phyloP scores from a whole-genome alignment of 2,113 vertebrate genomes.

The Pachycephala philippinensis region DNA sequence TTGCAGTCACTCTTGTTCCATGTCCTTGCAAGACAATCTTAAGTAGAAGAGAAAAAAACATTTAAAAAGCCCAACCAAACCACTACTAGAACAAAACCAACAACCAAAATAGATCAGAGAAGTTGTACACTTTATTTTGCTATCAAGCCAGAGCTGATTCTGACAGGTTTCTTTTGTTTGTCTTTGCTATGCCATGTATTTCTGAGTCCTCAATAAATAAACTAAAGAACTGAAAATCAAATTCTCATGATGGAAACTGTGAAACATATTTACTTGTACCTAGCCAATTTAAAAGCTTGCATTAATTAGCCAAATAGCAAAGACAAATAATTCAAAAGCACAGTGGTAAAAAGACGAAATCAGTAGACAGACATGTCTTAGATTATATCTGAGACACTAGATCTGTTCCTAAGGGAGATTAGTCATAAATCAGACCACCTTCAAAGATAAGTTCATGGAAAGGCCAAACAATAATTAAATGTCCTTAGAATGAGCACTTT shows the following conservation, averaged over 20 bases:
- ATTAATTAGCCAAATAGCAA: background rate
- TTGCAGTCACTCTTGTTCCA: constrained; percentile 77
- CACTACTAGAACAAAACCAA: background rate
- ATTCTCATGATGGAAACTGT: background rate
- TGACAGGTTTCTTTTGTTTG: background rate
- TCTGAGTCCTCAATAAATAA: background rate
- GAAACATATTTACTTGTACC: background rate
- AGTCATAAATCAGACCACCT: background rate
- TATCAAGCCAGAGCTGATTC: background rate
- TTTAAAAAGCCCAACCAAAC: background rate
- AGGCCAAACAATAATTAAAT: background rate
- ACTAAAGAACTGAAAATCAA: background rate
- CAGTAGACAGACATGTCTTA: background rate
- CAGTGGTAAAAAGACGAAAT: background rate
- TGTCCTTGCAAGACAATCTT: constrained; percentile 97
- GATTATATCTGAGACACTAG: background rate
- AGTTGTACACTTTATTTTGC: background rate
- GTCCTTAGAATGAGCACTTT: background rate
- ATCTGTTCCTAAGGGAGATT: background rate
- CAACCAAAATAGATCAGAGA: background rate
- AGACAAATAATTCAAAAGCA: background rate
- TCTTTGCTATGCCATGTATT: background rate
- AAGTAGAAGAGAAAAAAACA: background rate
- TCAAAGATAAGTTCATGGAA: background rate
- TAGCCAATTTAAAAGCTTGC: background rate